A percentile compares a stretch with the other conserved stretches of the same genome.
Evolutionary conservation across 2,888 invertebrate genomes (phyloP).

Genomic region (Stenoptilia bipunctidactyla): DNA sequence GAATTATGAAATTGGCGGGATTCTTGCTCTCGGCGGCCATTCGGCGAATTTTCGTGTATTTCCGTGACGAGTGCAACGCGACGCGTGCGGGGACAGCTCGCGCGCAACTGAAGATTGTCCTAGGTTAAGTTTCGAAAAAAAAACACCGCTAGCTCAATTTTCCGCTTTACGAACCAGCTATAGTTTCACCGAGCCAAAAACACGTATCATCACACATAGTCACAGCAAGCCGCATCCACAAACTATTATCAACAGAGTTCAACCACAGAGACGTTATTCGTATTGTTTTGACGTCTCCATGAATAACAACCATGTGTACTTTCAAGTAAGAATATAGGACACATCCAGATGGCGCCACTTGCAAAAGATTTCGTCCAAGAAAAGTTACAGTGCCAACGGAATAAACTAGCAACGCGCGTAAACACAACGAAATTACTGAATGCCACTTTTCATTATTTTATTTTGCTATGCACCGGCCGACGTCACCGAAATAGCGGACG

Average conservation of each 20-base stretch:
- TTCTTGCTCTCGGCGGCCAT: slow-evolving; percentile 35
- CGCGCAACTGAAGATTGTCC: slow-evolving; percentile 67
- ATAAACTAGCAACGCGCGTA: slow-evolving; percentile 67
- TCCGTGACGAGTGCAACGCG: slow-evolving; percentile 26
- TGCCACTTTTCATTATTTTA: slow-evolving; percentile 68
- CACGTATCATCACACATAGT: slow-evolving; percentile 26
- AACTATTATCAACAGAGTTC: slow-evolving; percentile 1
- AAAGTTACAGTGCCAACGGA: slow-evolving; percentile 35
- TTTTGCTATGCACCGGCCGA: slow-evolving; percentile 64
- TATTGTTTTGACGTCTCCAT: slow-evolving; percentile 56
- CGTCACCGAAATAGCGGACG: slow-evolving; percentile 58
- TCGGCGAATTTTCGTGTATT: slow-evolving; percentile 44
- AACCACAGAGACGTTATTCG: not conserved
- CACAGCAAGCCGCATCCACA: slow-evolving; percentile 3
- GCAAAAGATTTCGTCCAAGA: slow-evolving; percentile 26
- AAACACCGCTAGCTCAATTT: slow-evolving; percentile 62
- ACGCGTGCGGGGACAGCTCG: slow-evolving; percentile 54
- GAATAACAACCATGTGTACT: slow-evolving; percentile 35
- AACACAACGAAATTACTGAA: slow-evolving; percentile 69
- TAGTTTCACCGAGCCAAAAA: slow-evolving; percentile 43
- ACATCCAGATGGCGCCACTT: slow-evolving; percentile 46
- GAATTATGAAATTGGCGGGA: slow-evolving; percentile 34
- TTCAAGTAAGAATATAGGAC: slow-evolving; percentile 25
- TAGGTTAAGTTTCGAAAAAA: slow-evolving; percentile 62
- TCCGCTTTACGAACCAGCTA: slow-evolving; percentile 41